phyloP scores from a whole-genome alignment of 2,797 vertebrate genomes.

The Cyclura pinguis region DNA sequence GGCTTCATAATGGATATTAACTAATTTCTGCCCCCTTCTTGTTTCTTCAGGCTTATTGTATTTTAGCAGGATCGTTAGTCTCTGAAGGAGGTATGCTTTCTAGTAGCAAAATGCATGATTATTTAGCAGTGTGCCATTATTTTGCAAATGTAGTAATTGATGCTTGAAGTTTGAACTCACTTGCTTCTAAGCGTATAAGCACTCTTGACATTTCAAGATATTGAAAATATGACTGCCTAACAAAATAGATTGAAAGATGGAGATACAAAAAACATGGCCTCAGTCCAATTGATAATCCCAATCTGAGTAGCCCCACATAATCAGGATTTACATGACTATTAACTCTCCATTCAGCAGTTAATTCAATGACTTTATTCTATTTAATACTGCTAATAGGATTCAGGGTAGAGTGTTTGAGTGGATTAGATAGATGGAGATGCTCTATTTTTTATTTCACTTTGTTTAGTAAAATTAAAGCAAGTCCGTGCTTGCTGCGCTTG shows the following conservation, averaged over 20 bases:
- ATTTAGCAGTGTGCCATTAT: conserved; percentile 12
- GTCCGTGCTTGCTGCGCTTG: too few species aligned
- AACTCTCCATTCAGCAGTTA: too few species aligned
- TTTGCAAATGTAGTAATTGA: background rate
- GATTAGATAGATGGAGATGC: too few species aligned
- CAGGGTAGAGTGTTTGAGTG: too few species aligned
- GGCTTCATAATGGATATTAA: background rate
- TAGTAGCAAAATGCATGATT: conserved; percentile 28
- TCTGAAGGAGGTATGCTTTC: conserved; percentile 94
- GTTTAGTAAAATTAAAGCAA: too few species aligned
- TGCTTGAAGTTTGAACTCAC: conserved; percentile 21
- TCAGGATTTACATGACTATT: too few species aligned
- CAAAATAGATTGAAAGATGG: background rate
- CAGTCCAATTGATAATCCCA: too few species aligned
- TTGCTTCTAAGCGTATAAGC: background rate
- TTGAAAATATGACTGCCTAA: background rate
- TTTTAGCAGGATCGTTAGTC: conserved; percentile 95
- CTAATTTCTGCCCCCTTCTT: background rate
- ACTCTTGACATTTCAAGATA: background rate
- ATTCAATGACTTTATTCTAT: too few species aligned
- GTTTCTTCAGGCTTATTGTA: conserved; percentile 92
- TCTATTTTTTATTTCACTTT: too few species aligned
- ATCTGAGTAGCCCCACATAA: too few species aligned
- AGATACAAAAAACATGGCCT: background rate
- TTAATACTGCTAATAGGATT: too few species aligned